These are phyloP conservation scores for Xyliphius kryptos DNA, from an alignment of 2,113 vertebrate species.

Conservation along the genomic window DNA sequence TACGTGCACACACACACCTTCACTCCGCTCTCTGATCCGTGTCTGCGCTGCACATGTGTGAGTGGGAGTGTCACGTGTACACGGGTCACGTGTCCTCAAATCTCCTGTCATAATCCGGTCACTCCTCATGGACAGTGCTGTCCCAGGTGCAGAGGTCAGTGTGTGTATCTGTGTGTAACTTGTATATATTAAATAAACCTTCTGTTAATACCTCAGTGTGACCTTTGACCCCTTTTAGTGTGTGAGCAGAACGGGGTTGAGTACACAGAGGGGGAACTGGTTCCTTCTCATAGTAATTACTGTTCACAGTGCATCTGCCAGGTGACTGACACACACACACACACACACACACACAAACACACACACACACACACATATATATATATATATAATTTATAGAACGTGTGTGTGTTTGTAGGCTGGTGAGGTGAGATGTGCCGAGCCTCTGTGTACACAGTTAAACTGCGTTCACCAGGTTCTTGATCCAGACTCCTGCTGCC, in stretches of 20 bases:
- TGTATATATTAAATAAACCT: too few relatives aligned
- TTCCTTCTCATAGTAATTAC: constrained; percentile 31
- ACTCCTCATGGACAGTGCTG: constrained; percentile 69
- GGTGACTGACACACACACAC: too few relatives aligned
- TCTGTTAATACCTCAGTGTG: too few relatives aligned
- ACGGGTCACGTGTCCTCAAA: constrained; percentile 55
- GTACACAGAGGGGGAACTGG: constrained; percentile 45
- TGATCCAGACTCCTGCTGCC: constrained; percentile 73
- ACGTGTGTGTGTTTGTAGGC: constrained; percentile 51
- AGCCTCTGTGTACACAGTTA: constrained; percentile 60
- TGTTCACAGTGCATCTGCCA: constrained; percentile 49
- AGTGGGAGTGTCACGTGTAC: constrained; percentile 65
- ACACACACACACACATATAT: too few relatives aligned
- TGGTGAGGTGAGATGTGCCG: constrained; percentile 62
- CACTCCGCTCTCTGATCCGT: constrained; percentile 47
- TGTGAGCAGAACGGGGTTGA: constrained; percentile 46
- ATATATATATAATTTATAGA: too few relatives aligned
- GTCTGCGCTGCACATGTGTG: constrained; percentile 64
- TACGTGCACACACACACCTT: constrained; percentile 55
- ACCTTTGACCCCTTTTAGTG: constrained; percentile 32
- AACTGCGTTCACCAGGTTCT: constrained; percentile 68
- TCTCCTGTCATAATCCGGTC: constrained; percentile 56
- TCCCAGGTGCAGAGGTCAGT: constrained; percentile 68
- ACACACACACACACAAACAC: too few relatives aligned
- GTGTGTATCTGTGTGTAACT: not conserved